Conservation (phyloP, 2,888 invertebrate species). For the Hydropsyche betteni region DNA sequence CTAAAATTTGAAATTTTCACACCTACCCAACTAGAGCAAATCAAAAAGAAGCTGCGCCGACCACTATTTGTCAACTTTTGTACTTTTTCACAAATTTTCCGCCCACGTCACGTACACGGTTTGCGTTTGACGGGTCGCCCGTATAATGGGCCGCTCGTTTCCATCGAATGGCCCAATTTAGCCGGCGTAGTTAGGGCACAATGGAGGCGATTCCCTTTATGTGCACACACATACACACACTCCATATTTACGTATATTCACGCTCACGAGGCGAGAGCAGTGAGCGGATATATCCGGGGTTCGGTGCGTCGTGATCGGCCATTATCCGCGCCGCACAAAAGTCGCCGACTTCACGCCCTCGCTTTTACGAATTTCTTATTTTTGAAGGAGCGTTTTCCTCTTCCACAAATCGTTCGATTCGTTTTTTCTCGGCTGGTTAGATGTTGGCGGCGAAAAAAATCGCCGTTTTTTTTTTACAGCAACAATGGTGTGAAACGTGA, state of each 20-base stretch:
- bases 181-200: slow-evolving; percentile 34
- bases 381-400: slow-evolving; percentile 16
- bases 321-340: slow-evolving; percentile 32
- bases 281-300: slow-evolving; percentile 2
- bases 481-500: slow-evolving; percentile 4
- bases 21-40: no score
- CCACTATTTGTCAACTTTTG: no score
- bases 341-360: slow-evolving; percentile 26
- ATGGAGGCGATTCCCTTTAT: slow-evolving; percentile 9
- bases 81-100: not conserved
- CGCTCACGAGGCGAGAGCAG: no score
- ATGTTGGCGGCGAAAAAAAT: slow-evolving; percentile 16
- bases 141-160: slow-evolving; percentile 33
- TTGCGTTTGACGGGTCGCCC: not conserved
- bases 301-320: slow-evolving; percentile 23
- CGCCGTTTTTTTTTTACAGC: not conserved
- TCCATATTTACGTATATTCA: no score
- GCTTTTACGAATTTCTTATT: slow-evolving; percentile 14
- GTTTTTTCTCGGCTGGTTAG: slow-evolving; percentile 20
- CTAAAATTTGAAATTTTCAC: no score
- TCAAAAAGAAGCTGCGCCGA: no score
- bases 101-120: not conserved
- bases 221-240: no score
- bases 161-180: slow-evolving; percentile 34
- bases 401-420: not conserved